Evolutionary conservation across 2,797 vertebrate genomes (phyloP).

Genomic region (Lerista edwardsae): DNA sequence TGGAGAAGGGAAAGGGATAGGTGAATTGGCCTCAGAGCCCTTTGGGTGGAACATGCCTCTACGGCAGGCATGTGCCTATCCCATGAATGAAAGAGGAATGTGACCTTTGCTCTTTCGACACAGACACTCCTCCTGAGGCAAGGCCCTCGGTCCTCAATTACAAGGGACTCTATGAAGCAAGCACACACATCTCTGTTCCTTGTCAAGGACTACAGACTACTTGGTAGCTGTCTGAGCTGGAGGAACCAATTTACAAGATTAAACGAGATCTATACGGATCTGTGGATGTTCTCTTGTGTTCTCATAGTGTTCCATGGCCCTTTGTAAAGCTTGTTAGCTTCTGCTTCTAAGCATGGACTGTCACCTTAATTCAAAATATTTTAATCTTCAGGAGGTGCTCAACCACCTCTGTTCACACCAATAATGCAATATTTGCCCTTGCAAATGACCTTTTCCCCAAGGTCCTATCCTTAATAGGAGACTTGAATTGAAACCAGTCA

Average conservation of each 20-base stretch:
- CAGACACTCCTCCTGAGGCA: not conserved
- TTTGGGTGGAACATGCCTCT: not conserved
- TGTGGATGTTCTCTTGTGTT: slow-evolving; percentile 20
- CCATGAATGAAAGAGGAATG: too few relatives aligned
- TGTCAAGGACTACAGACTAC: not conserved
- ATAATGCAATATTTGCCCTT: not conserved
- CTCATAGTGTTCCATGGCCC: not conserved
- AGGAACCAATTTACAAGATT: slow-evolving; percentile 24
- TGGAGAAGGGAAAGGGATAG: not conserved
- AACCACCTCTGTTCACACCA: slow-evolving; percentile 14
- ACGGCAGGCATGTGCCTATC: not conserved
- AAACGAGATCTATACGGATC: slow-evolving; percentile 12
- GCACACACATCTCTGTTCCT: not conserved
- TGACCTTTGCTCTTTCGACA: not conserved
- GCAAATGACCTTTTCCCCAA: slow-evolving; percentile 29
- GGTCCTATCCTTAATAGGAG: slow-evolving; percentile 31
- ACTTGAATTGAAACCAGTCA: slow-evolving; percentile 34
- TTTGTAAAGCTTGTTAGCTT: slow-evolving; percentile 38
- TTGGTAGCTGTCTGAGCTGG: not conserved
- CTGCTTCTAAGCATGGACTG: slow-evolving; percentile 10
- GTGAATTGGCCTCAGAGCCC: not conserved
- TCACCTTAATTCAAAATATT: slow-evolving; percentile 26
- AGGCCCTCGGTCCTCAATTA: not conserved
- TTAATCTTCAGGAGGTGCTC: not conserved
- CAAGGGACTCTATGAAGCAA: not conserved